Percentiles rank a stretch among this genome's conserved stretches.
phyloP scores from a whole-genome alignment of 1,140 invertebrate genomes.

The Tetragonula clypearis region DNA sequence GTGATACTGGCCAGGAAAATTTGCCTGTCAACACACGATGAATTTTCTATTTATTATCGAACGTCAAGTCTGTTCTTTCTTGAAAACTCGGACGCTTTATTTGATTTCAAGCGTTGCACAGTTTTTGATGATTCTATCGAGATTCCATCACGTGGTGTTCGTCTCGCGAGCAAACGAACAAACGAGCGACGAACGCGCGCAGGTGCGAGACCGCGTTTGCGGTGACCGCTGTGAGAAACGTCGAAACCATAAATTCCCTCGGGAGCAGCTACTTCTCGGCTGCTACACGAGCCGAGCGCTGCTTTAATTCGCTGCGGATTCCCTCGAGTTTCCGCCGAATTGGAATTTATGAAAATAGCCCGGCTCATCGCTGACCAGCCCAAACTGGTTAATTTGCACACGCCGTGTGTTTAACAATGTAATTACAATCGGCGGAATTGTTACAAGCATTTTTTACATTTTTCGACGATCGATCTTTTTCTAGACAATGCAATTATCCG shows the following conservation, averaged over 20 bases:
- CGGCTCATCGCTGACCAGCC: background rate
- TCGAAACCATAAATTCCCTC: constrained; percentile 61
- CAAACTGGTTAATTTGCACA: background rate
- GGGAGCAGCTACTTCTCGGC: constrained; percentile 27
- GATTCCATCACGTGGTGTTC: background rate
- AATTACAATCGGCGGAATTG: background rate
- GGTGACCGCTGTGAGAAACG: constrained; percentile 56
- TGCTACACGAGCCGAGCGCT: constrained; percentile 20
- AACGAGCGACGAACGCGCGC: background rate
- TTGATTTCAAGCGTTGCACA: too few species aligned
- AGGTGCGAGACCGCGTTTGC: constrained; percentile 36
- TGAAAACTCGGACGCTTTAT: too few species aligned
- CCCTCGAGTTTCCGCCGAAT: constrained; percentile 29
- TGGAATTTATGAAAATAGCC: constrained; percentile 38
- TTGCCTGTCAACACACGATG: background rate
- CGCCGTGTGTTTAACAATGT: background rate
- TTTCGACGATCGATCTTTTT: background rate
- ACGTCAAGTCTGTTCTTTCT: too few species aligned
- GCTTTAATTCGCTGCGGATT: constrained; percentile 41
- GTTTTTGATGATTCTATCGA: too few species aligned
- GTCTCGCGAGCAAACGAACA: background rate
- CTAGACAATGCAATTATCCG: background rate
- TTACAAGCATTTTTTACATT: too few species aligned
- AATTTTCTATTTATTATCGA: background rate
- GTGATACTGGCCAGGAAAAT: background rate